Evolutionary conservation across 2,113 vertebrate genomes (phyloP), one percentile per base, ranked within the genome.

Genomic region (Catharus fuscescens): DNA sequence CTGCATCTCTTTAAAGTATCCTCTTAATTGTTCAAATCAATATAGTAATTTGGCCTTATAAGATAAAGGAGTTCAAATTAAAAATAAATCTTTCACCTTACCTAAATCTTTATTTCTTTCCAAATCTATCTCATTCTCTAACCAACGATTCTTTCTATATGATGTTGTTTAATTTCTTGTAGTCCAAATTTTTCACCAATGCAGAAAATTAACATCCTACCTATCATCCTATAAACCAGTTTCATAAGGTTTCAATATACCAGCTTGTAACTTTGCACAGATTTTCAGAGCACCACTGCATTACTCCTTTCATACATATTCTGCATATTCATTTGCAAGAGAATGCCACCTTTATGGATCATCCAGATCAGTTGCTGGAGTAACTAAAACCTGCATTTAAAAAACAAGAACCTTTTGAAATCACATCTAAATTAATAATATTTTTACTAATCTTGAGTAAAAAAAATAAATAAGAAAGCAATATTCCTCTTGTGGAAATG

Each of bases 391-490:
- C 23, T 53, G 9, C 13, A 26, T 52, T 57, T 57, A 42, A 11
- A 61, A 80, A 70, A 54, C 8, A 60, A 38, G 32, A 26, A 20
- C 2, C 20, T 80, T 50, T 45, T 60, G 24, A 76, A 92, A 54
- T 56, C 34, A 45, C 18, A 32, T 44, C 15, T 21, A 60, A 70
- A 56, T 34, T 85, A 28, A 18, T 8, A 56, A 34, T 29, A 5
- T 6, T 34, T 7, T 71, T 52, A 70, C 8, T 34, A 11, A 38
- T 32, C 18, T 38, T 54, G 16, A 47, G 3, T 18, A 1, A n/a
- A 45, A 28, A 54, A 31, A 26, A 16, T 15, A 12, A 16, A 48
- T 8, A 32, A 42, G 0, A 9, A 52, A 60, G 0, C 2, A 14
- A 12, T 28, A 50, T 21, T 56, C 7, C 47, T 57, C 4, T 23